Conservation (phyloP, 2,797 vertebrate genomes). For the Cetoscarus ocellatus region DNA sequence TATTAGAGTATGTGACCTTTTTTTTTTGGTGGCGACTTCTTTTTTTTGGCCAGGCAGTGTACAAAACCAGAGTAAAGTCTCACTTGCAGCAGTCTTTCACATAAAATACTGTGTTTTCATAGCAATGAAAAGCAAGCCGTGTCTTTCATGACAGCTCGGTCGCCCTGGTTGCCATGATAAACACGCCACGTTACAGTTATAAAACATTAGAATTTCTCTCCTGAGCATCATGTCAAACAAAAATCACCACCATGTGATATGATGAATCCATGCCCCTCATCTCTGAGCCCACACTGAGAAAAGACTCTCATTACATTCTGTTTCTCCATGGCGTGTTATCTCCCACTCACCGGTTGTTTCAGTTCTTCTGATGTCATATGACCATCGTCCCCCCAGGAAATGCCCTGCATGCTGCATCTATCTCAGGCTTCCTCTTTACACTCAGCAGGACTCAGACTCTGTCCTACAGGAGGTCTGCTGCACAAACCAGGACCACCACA, state of each 20-base stretch:
- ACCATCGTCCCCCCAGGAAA: slow-evolving; percentile 35
- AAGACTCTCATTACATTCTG: background rate
- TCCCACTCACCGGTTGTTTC: background rate
- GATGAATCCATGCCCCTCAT: background rate
- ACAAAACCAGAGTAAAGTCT: too few species aligned
- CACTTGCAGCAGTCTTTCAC: too few species aligned
- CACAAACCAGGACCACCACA: slow-evolving; percentile 12
- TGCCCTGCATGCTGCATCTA: slow-evolving; percentile 80
- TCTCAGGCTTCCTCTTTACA: slow-evolving; percentile 60
- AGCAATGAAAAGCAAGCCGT: too few species aligned
- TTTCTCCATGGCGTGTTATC: background rate
- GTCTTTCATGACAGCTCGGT: too few species aligned
- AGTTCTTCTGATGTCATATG: background rate
- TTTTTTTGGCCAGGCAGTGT: too few species aligned
- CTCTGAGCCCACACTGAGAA: background rate
- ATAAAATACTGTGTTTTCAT: too few species aligned
- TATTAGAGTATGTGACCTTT: too few species aligned
- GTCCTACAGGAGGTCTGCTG: slow-evolving; percentile 5
- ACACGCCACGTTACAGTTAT: too few species aligned
- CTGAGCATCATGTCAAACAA: background rate
- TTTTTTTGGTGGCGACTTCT: too few species aligned
- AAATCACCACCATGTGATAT: background rate
- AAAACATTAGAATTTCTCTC: too few species aligned
- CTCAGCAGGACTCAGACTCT: background rate
- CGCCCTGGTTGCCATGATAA: too few species aligned